Base-by-base conservation (phyloP, 2,113 vertebrate species). In the Sporophila hypoxantha region DNA sequence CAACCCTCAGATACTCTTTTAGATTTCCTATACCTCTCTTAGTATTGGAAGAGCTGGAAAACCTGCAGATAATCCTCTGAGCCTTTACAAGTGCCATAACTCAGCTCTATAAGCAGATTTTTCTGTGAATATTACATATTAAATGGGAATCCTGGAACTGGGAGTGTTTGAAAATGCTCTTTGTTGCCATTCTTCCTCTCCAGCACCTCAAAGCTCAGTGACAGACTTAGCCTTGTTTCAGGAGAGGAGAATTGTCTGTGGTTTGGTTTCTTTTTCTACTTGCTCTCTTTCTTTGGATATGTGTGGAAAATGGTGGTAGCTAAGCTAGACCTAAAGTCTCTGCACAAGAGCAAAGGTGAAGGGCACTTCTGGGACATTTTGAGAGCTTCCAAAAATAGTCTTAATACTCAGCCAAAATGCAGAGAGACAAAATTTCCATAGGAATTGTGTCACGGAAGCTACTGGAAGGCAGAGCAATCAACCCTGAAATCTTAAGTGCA, bases 301-400 rank as follows among this genome's bases (percentile, higher is more conserved):
- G 26, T 5, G 8, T 55, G 22, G 70, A 83, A 88, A 67, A n/a
- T 44, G 46, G 46, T 29, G 12, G 50, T 29, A 67, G 46, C 34
- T 21, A n/a, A 64, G 64, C 66, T 65, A 71, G 39, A 86, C 47
- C 61, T 85, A 44, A 60, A 49, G 42, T 17, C 52, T 39, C 36
- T 55, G 52, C n/a, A 30, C 15, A 42, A 9, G 14, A 87, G n/a
- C 39, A 87, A 79, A 89, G 65, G 39, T 37, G 65, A 89, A 89
- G 78, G 57, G 30, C 47, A 59, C 57, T 90, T 83, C 71, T 30
- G 61, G 46, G 56, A 81, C 19, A 37, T 62, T 84, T 62, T 71
- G 53, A 88, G 91, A 89, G 56, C 75, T 79, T 94, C 87, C 76
- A 74, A 16, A 95, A 80, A 49, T 73, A 89, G 67, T 32, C 60